Evolutionary conservation across 2,797 vertebrate species (phyloP), one percentile per base, ranked within the genome.

Genomic region (Salarias fasciatus): DNA sequence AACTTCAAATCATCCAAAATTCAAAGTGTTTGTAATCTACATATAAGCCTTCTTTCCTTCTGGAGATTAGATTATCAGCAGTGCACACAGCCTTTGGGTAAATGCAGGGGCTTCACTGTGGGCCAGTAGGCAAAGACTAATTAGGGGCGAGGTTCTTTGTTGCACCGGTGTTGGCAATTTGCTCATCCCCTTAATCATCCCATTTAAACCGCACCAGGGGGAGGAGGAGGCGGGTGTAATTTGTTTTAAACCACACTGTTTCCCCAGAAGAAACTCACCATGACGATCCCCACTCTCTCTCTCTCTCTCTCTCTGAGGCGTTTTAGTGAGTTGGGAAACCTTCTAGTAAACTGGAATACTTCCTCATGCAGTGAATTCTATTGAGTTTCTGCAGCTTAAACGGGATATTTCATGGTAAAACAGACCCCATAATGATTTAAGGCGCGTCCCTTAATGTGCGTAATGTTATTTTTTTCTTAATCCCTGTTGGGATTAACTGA

Each of bases 111-210:
- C 84, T 86, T 80, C 56, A 47, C 77, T 60, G 69, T 53, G 64
- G 53, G 66, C 58, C 67, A 76, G 72, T 55, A 73, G 78, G 80
- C 69, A 86, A 80, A 83, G 71, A 83, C 82, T 91, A 85, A 91
- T 91, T 88, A 86, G 76, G 88, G 90, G 89, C 83, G 88, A 91
- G 88, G 90, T 86, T 89, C 88, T 92, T 92, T 90, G 89, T 90
- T 92, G 81, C 80, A 78, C 83, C 63, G 75, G 82, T 90, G 85
- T 88, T 86, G 81, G 83, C 82, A 90, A 88, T 87, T 88, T 92
- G 77, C 86, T 88, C 87, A 82, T 80, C 85, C 79, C 79, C 84
- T 81, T 88, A 86, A 88, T 90, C 82, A 85, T 86, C 80, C 83
- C 62, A 77, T 90, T 88, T 86, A 87, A 87, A 82, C 70, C 46